Percentiles rank a stretch among this genome's conserved stretches.
These are phyloP conservation scores for Antidorcas marsupialis DNA, from an alignment of 2,113 vertebrate species.

Conservation along the genomic window DNA sequence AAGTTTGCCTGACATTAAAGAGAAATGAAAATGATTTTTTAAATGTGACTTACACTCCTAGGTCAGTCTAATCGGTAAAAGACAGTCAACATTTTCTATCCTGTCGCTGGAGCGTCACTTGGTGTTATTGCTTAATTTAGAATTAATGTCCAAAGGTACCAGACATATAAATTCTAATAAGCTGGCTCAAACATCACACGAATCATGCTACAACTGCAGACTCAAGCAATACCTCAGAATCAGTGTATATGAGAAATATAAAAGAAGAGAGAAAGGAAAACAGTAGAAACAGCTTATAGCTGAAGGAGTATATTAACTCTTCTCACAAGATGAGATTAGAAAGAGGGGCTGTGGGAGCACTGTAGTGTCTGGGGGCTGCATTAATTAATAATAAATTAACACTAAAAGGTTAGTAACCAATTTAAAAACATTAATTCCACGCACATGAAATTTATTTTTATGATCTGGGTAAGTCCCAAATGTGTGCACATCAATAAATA, in stretches of 20 bases:
- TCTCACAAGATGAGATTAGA: neutral
- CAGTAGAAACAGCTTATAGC: neutral
- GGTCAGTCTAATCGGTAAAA: neutral
- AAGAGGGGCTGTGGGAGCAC: neutral
- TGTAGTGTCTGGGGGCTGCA: rapidly evolving
- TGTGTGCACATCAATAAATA: neutral
- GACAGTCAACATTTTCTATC: neutral
- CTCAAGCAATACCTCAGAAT: neutral
- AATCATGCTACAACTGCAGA: neutral
- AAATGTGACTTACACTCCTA: neutral
- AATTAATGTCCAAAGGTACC: neutral
- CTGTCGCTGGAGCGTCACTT: neutral
- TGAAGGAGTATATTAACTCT: neutral
- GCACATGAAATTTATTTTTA: neutral
- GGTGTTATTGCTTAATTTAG: neutral
- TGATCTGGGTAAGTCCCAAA: neutral
- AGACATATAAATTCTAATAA: neutral
- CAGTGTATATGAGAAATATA: neutral
- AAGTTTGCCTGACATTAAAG: neutral
- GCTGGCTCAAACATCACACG: neutral
- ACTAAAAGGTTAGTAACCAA: neutral
- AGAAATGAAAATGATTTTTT: neutral
- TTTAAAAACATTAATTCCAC: neutral
- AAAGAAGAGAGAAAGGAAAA: neutral
- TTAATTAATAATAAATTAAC: neutral